phyloP scores from a whole-genome alignment of 2,113 vertebrate species.

The Circaetus cinerascens region DNA sequence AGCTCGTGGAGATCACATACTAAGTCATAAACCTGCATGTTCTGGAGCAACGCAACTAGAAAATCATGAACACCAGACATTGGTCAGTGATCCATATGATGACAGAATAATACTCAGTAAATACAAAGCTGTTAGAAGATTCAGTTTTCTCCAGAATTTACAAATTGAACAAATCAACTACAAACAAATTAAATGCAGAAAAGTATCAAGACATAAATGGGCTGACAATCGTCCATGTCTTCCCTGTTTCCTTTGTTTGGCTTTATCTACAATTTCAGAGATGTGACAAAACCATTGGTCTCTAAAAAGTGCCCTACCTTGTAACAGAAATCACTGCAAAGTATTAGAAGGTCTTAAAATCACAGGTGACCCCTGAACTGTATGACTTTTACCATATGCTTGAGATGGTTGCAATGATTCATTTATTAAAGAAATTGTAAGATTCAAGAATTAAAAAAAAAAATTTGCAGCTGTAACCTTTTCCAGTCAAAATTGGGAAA shows the following conservation, averaged over 20 bases:
- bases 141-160: constrained; percentile 12
- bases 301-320: not conserved
- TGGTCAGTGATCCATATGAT: constrained; percentile 41
- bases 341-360: not conserved
- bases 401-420: not conserved
- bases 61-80: constrained; percentile 58
- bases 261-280: not conserved
- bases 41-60: constrained; percentile 47
- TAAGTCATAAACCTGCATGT: constrained; percentile 59
- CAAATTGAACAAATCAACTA: not conserved
- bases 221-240: accelerated
- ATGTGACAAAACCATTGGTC: not conserved
- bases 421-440: not conserved
- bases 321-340: not conserved
- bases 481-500: not conserved
- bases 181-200: not conserved
- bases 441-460: not conserved
- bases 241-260: not conserved
- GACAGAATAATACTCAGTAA: constrained; percentile 31
- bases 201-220: not conserved
- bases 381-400: not conserved
- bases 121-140: constrained; percentile 17
- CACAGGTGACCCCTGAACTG: not conserved
- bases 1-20: constrained; percentile 60
- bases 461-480: not conserved